phyloP scores from a whole-genome alignment of 2,797 vertebrate genomes.

The Coranthus polyacanthus region DNA sequence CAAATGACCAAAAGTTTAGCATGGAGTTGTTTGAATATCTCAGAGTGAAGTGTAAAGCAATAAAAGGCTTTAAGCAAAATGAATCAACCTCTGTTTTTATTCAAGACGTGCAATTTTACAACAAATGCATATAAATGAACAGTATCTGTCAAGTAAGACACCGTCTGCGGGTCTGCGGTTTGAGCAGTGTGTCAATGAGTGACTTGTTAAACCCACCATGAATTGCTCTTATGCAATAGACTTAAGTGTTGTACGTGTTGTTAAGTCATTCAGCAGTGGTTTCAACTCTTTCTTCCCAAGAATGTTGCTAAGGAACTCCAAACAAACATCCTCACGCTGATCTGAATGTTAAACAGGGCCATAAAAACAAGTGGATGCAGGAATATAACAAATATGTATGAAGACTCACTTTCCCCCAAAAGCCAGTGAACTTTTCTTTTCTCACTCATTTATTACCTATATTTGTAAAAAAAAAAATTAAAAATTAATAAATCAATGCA shows the following conservation, averaged over 20 bases:
- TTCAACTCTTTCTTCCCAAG: slow-evolving; percentile 62
- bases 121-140: neutral
- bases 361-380: slow-evolving; percentile 42
- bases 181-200: neutral
- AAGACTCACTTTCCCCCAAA: too few species aligned
- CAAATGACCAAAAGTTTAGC: slow-evolving; percentile 31
- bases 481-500: slow-evolving; percentile 16
- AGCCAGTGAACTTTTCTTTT: too few species aligned
- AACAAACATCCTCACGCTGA: slow-evolving; percentile 58
- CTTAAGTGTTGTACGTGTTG: slow-evolving; percentile 31
- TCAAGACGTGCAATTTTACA: neutral
- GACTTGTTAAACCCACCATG: slow-evolving; percentile 24
- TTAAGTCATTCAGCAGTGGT: slow-evolving; percentile 51
- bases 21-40: slow-evolving; percentile 32
- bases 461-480: neutral
- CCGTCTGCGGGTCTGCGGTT: neutral
- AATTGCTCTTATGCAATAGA: slow-evolving; percentile 50
- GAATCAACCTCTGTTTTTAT: slow-evolving; percentile 6
- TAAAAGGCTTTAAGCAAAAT: slow-evolving; percentile 5
- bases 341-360: slow-evolving; percentile 72
- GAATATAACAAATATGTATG: slow-evolving; percentile 35
- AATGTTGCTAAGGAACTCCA: slow-evolving; percentile 64
- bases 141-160: neutral
- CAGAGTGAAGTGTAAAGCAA: slow-evolving; percentile 5
- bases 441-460: neutral